Evolutionary conservation across 2,797 vertebrate species (phyloP), one percentile per base, ranked within the genome.

Genomic region (Petrocephalus schoutedeni): DNA sequence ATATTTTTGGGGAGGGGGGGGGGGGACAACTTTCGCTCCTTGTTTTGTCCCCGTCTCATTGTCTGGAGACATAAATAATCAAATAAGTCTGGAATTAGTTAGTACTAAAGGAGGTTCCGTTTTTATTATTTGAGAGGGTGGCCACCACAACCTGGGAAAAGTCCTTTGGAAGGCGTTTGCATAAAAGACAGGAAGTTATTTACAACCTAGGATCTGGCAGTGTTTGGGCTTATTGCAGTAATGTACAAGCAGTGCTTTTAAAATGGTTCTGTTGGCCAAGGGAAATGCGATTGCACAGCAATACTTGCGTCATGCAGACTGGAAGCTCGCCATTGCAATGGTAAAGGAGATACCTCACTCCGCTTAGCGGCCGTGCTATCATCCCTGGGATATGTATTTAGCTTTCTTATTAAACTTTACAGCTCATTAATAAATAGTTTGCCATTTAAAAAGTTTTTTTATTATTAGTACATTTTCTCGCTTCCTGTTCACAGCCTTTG

Each of bases 201-300:
- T 95, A 95, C 92, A 93, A 93, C 93, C 91, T 91, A 87, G 91
- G 21, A 92, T 92, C 94, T 95, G 95, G 94, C 94, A 94, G 93
- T 89, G 92, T 92, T 93, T 89, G 92, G 92, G 90, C 91, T 94
- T 89, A 53, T 93, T 93, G 93, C 89, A 90, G 92, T 94, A 93
- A 95, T 95, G 94, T 94, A 95, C 91, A 94, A 95, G 93, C 93
- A 92, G 92, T 94, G 92, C 93, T 91, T 94, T 92, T 95, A 94
- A 94, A 94, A 94, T 92, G 92, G 93, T 91, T 94, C 91, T 91
- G 91, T 91, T 93, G 93, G 94, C 93, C 94, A 95, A 94, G 91
- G 92, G 90, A 93, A 94, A 94, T 89, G 90, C 88, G 91, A 94
- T 92, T 92, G 54, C 88, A 93, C 93, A 93, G 93, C 90, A 88